These are phyloP conservation scores for Bombus soroeensis DNA, from an alignment of 1,140 invertebrate genomes.

Conservation along the genomic window DNA sequence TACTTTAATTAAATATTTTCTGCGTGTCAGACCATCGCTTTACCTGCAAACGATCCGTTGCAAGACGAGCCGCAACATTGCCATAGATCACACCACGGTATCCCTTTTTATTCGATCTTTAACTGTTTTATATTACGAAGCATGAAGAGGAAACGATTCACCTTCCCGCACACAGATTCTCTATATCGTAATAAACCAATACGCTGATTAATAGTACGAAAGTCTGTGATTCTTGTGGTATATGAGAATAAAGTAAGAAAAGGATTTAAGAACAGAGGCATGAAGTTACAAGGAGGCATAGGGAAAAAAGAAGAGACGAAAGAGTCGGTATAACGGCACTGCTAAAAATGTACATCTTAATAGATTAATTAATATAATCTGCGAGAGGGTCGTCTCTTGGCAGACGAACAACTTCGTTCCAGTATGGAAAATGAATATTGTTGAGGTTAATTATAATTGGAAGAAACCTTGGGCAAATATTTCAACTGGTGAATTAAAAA, in stretches of 20 bases:
- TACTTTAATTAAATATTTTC: conserved; percentile 76
- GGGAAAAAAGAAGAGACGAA: conserved; percentile 37
- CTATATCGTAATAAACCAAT: conserved; percentile 21
- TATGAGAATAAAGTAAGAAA: conserved; percentile 17
- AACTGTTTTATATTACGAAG: too few species aligned
- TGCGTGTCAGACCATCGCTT: conserved; percentile 50
- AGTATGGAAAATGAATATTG: conserved; percentile 67
- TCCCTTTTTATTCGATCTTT: conserved; percentile 40
- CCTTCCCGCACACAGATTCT: background rate
- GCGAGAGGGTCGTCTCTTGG: conserved; percentile 32
- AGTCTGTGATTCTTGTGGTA: background rate
- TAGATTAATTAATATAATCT: conserved; percentile 74
- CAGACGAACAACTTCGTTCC: conserved; percentile 62
- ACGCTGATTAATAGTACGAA: background rate
- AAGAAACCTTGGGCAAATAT: conserved; percentile 69
- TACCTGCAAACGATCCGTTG: conserved; percentile 52
- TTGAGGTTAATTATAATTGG: conserved; percentile 74
- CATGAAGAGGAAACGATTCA: background rate
- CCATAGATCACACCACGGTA: conserved; percentile 31
- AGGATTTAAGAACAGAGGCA: conserved; percentile 39
- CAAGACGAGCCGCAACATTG: conserved; percentile 48
- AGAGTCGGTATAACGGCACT: conserved; percentile 14
- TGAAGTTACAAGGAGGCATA: conserved; percentile 34
- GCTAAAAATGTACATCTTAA: conserved; percentile 74
- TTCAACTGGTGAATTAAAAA: conserved; percentile 56